Evolutionary conservation across 2,888 invertebrate genomes (phyloP), one percentile per base, ranked within the genome.

Genomic region (Latrodectus elegans): DNA sequence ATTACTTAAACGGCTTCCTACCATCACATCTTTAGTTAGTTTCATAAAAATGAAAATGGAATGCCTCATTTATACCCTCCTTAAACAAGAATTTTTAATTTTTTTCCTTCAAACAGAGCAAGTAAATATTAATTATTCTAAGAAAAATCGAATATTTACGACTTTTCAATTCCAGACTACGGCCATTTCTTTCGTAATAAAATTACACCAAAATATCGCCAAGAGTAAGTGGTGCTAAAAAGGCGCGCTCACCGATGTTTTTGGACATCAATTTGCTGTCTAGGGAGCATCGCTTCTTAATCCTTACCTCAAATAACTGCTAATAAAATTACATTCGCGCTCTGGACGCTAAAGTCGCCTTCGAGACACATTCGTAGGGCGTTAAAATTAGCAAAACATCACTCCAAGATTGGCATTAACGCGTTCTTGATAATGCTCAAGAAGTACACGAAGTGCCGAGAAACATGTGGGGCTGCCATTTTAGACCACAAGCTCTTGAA

Each of bases 361-460:
- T 64, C 51, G 15, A 78, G 79, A 22, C 64, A 64, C 74, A 72
- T 86, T 86, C 55, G 70, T 72, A 81, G 76, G 53, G 67, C 71
- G 49, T 86, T 86, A 81, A 80, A 86, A 86, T 81, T 86, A 86
- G 65, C 80, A 75, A 52, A 71, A 81, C 60, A 76, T 75, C 17
- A 4, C 14, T 81, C 38, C 9, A 9, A 49, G 53, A 71, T 55
- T 60, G 65, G n/a, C 14, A 60, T 26, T 26, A 64, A 60, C n/a
- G 60, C 60, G n/a, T 60, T 60, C 60, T 60, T 60, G 38, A 1
- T 38, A 38, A 38, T 38, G 38, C 38, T 38, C 38, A 4, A 38
- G 6, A 38, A 38, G 38, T 38, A 6, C 38, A 38, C 38, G 38
- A 38, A 38, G 6, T 38, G 4, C 38, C 6, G 38, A 38, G 6